Percentiles rank a stretch among this genome's conserved stretches.
Conservation (phyloP, 2,888 invertebrate genomes). For the Tortrix viridana region DNA sequence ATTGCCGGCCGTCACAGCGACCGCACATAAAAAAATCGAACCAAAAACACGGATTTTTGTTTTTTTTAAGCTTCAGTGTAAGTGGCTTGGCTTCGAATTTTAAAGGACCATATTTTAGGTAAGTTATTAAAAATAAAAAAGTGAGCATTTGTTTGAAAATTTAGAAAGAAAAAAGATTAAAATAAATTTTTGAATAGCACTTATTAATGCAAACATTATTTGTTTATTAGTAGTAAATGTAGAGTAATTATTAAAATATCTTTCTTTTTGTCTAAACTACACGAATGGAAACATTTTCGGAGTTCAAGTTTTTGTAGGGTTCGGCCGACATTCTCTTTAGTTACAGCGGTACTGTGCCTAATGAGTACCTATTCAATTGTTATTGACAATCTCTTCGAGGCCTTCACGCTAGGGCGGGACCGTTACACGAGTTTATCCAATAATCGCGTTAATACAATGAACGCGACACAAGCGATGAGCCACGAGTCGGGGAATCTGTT, state of each 20-base stretch:
- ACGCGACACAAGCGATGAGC: conserved; percentile 28
- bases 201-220: no score
- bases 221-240: no score
- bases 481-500: conserved; percentile 9
- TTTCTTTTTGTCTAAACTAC: neutral
- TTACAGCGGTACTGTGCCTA: conserved; percentile 8
- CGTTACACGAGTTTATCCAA: conserved; percentile 39
- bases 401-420: conserved; percentile 54
- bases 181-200: no score
- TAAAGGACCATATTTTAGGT: conserved; percentile 72
- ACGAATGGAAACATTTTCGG: neutral
- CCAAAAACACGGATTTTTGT: conserved; percentile 44
- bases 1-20: conserved; percentile 74
- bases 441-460: conserved; percentile 18
- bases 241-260: neutral
- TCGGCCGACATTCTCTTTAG: conserved; percentile 22
- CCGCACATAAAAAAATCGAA: conserved; percentile 64
- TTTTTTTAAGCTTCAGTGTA: conserved; percentile 63
- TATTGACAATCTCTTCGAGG: conserved; percentile 28
- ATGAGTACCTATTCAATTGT: conserved; percentile 17
- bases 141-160: conserved; percentile 1
- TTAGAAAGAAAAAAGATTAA: neutral
- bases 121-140: conserved; percentile 53
- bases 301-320: conserved; percentile 1
- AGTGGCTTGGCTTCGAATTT: conserved; percentile 62